A percentile compares a stretch with the other conserved stretches of the same genome.
These are phyloP conservation scores for Stegastes partitus DNA, from an alignment of 2,113 vertebrate genomes.

Conservation along the genomic window DNA sequence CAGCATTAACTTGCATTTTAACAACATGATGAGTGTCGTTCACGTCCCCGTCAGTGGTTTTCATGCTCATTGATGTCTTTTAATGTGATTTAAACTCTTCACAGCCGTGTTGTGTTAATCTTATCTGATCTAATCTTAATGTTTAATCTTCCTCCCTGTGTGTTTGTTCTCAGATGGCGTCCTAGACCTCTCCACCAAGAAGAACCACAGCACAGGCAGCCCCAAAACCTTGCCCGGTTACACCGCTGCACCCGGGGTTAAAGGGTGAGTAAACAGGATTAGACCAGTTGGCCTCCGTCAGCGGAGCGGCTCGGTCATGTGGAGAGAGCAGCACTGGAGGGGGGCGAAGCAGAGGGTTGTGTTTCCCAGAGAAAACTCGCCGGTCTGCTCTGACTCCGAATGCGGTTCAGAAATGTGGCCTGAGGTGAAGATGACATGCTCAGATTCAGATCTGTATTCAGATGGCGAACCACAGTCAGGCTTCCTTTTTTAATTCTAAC, in stretches of 20 bases:
- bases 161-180: constrained; percentile 89
- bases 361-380: background rate
- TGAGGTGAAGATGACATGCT: constrained; percentile 4
- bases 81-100: too few species aligned
- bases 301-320: background rate
- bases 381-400: background rate
- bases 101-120: too few species aligned
- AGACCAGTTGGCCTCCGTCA: background rate
- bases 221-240: constrained; percentile 88
- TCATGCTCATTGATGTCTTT: too few species aligned
- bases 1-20: too few species aligned
- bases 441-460: background rate
- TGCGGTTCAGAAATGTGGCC: background rate
- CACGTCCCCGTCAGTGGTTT: too few species aligned
- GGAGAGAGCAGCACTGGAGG: constrained; percentile 7
- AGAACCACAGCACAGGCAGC: constrained; percentile 89
- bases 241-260: constrained; percentile 86
- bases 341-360: background rate
- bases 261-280: constrained; percentile 88
- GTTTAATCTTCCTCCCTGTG: background rate
- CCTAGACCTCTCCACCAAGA: constrained; percentile 98
- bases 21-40: too few species aligned
- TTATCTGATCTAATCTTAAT: too few species aligned
- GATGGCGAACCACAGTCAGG: background rate
- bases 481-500: background rate